Conservation (phyloP, 2,113 vertebrate genomes). For the Corythoichthys intestinalis region DNA sequence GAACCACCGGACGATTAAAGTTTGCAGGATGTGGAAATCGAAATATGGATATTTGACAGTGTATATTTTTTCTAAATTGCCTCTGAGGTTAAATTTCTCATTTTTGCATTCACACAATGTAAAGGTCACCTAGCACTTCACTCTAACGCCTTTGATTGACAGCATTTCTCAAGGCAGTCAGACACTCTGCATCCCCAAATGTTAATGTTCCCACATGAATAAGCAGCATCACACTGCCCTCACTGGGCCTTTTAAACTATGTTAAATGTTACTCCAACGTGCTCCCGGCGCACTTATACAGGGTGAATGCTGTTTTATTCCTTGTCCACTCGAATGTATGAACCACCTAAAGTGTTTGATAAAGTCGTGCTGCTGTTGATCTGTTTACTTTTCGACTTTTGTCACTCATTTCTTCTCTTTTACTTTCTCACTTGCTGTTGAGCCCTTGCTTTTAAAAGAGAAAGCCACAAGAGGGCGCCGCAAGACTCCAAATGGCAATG, state of each 20-base stretch:
- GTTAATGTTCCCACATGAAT: slow-evolving; percentile 70
- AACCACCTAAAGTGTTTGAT: not conserved
- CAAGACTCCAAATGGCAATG: slow-evolving; percentile 3
- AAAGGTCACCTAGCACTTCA: slow-evolving; percentile 62
- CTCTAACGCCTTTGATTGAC: slow-evolving; percentile 61
- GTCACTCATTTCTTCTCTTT: not conserved
- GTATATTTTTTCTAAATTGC: not conserved
- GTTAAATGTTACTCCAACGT: slow-evolving; percentile 10
- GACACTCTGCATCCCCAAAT: slow-evolving; percentile 45
- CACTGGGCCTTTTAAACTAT: not conserved
- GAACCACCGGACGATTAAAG: not conserved
- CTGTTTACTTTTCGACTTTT: slow-evolving; percentile 13
- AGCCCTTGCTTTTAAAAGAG: slow-evolving; percentile 18
- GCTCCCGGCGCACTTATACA: not conserved
- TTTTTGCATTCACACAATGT: slow-evolving; percentile 14
- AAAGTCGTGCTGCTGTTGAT: slow-evolving; percentile 3
- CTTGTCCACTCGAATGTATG: not conserved
- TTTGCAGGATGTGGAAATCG: not conserved
- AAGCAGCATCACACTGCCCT: slow-evolving; percentile 23
- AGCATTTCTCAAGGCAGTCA: slow-evolving; percentile 46
- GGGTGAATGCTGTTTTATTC: slow-evolving; percentile 4
- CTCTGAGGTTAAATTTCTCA: slow-evolving; percentile 24
- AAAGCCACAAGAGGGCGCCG: slow-evolving; percentile 55
- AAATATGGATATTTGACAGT: not conserved
- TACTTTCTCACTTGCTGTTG: not conserved